phyloP scores from a whole-genome alignment of 2,797 vertebrate species.

The Acanthis flammea region DNA sequence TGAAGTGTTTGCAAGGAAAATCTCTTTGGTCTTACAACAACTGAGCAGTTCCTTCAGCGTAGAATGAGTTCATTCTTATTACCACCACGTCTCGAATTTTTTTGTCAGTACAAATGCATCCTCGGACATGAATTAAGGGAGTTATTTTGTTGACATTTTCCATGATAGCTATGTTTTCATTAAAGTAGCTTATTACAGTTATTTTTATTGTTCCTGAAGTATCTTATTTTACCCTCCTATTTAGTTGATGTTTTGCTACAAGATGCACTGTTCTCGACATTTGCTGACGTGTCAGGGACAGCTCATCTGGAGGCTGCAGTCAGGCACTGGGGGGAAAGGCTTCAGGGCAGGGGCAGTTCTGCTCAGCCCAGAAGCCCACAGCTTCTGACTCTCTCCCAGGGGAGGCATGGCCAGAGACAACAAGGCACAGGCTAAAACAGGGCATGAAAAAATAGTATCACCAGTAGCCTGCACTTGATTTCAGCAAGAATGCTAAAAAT shows the following conservation, averaged over 20 bases:
- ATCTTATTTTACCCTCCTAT: background rate
- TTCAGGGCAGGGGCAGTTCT: background rate
- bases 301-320: background rate
- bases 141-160: background rate
- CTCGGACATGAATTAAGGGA: background rate
- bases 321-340: fast-evolving
- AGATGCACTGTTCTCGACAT: background rate
- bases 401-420: background rate
- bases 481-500: background rate
- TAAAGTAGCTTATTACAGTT: background rate
- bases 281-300: fast-evolving
- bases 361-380: background rate
- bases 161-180: background rate
- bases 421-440: background rate
- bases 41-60: background rate
- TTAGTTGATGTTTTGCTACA: background rate
- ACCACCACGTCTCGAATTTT: background rate
- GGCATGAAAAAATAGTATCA: background rate
- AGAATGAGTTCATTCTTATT: background rate
- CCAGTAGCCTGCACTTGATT: background rate
- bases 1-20: background rate
- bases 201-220: background rate
- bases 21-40: background rate
- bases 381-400: background rate
- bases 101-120: background rate